Percentiles rank a stretch among this genome's conserved stretches.
These are phyloP conservation scores for Chloropsis hardwickii DNA, from an alignment of 2,113 vertebrate genomes.

Conservation along the genomic window DNA sequence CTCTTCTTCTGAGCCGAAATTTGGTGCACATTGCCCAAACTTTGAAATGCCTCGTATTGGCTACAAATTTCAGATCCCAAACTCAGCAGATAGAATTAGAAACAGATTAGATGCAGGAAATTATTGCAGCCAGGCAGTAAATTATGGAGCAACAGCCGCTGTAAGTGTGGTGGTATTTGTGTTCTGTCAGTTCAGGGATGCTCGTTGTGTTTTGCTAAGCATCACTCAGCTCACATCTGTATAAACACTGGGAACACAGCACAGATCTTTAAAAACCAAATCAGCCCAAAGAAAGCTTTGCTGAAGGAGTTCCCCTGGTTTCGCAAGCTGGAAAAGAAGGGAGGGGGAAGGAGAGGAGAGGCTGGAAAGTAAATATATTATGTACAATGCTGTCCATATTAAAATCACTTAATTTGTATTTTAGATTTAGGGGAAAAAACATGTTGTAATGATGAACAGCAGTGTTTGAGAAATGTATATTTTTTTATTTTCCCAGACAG, in stretches of 20 bases:
- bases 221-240: constrained; percentile 45
- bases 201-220: constrained; percentile 43
- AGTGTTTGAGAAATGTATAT: constrained; percentile 62
- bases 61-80: constrained; percentile 3
- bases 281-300: not conserved
- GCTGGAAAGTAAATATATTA: constrained; percentile 41
- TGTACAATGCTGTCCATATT: constrained; percentile 29
- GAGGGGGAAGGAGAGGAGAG: constrained; percentile 3
- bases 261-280: not conserved
- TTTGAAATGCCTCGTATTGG: not conserved
- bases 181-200: constrained; percentile 13
- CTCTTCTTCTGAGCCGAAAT: not conserved
- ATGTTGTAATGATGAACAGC: constrained; percentile 53
- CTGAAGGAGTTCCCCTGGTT: constrained; percentile 45
- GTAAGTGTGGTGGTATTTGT: constrained; percentile 40
- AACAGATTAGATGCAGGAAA: constrained; percentile 58
- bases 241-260: constrained; percentile 32
- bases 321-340: not conserved
- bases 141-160: constrained; percentile 38
- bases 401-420: constrained; percentile 66
- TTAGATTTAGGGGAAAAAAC: constrained; percentile 68
- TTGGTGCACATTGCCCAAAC: not conserved
- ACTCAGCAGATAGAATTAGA: constrained; percentile 35
- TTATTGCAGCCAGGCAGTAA: constrained; percentile 53
- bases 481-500: constrained; percentile 72